Percentiles rank a stretch among this genome's conserved stretches.
These are phyloP conservation scores for Myotis davidii DNA, from an alignment of 2,113 vertebrate genomes.

Conservation along the genomic window DNA sequence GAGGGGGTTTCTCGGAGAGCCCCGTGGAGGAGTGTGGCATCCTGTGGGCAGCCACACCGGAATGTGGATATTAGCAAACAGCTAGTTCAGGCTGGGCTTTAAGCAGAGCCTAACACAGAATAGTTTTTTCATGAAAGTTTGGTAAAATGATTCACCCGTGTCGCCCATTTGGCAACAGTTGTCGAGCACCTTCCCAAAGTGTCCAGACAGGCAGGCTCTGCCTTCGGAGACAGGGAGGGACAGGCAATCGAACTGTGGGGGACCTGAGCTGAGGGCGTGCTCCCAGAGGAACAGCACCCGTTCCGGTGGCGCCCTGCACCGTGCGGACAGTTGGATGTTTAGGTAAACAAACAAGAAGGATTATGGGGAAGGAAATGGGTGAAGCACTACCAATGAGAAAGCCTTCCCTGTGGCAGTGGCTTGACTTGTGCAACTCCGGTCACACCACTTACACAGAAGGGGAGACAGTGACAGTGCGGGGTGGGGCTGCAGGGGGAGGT, in stretches of 20 bases:
- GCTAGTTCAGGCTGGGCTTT: not conserved
- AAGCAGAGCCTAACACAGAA: not conserved
- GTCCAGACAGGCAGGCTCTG: not conserved
- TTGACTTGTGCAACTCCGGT: not conserved
- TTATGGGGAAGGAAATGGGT: not conserved
- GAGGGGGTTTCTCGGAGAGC: not conserved
- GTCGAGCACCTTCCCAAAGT: not conserved
- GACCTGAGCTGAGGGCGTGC: not conserved
- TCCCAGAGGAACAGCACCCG: not conserved
- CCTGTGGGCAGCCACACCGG: not conserved
- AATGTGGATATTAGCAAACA: not conserved
- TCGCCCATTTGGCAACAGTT: not conserved
- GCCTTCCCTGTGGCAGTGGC: not conserved
- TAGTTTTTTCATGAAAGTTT: not conserved
- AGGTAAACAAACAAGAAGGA: not conserved
- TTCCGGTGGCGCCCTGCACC: fast-evolving
- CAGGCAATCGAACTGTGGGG: not conserved
- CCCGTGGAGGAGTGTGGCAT: not conserved
- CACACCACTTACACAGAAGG: not conserved
- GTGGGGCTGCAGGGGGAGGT: not conserved
- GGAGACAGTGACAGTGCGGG: too few species aligned
- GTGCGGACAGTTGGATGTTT: not conserved
- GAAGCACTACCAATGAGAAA: not conserved
- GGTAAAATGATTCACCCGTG: not conserved
- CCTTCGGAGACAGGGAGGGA: not conserved